Evolutionary conservation across 2,797 vertebrate genomes (phyloP), one percentile per base, ranked within the genome.

Genomic region (Galago senegalensis): DNA sequence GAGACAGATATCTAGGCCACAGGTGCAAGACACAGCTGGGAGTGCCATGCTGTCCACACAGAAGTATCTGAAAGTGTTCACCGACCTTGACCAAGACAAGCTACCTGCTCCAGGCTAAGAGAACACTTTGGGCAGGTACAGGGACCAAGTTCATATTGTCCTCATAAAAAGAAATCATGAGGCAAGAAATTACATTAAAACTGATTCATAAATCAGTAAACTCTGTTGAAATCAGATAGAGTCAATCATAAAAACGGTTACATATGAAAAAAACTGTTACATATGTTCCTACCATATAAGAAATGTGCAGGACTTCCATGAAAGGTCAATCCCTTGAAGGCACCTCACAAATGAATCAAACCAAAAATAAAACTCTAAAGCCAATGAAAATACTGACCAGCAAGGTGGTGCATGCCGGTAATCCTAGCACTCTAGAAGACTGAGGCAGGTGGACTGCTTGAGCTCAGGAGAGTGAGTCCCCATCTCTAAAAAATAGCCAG

Each of bases 101-200:
- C 34, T 72, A 65, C 16, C 56, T 37, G 58, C 16, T 63, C 25
- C 34, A 67, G 56, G 69, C 20, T 40, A 27, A 49, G 18, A 73
- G 37, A 37, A n/a, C 13, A 63, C n/a, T 72, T 29, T 58, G 23
- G 37, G 40, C 40, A 53, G 56, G 69, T 20, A 60, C 2, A 95
- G 75, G 13, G 14, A 5, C 73, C 58, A 77, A 60, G 40, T 79
- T 82, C 63, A 89, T 7, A 23, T 20, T 63, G 60, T 29, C 40
- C 5, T 95, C 40, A 70, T 2, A 46, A 91, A 83, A 88, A 6
- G 37, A 76, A 87, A 93, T 43, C 21, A 34, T n/a, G 29, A 75
- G 87, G 37, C 70, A 70, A 91, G 60, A 63, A 88, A 61, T 34
- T 76, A 79, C 93, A 83, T 25, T 29, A 84, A 73, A 87, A 87